Evolutionary conservation across 2,113 vertebrate species (phyloP), one percentile per base, ranked within the genome.

Genomic region (Cryptotis parvus): DNA sequence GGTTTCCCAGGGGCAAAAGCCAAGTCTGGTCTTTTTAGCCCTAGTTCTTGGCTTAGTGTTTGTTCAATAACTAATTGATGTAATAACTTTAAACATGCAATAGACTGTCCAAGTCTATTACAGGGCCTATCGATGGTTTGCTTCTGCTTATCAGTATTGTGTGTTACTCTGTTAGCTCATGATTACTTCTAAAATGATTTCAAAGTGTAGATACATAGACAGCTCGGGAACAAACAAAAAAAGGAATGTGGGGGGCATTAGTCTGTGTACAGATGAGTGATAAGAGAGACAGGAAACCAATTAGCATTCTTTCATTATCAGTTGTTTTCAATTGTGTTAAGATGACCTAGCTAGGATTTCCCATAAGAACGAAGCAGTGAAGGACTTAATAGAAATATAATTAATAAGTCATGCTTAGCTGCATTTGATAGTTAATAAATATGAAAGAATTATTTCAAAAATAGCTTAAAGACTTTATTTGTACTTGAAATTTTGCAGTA

Each of bases 241-340:
- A 82, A 94, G 94, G 88, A 95, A 91, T 80, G 70, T 83, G 94
- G 90, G 90, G 94, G 86, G 80, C 55, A 29, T 70, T 77, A 29
- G 90, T 89, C 78, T 78, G 70, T 83, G 78, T 72, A 91, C 0
- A 31, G 74, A 75, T 81, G 72, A 63, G 89, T 84, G 95, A 96
- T 92, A 93, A 95, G 86, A 68, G 31, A 66, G 66, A 75, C 35
- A 91, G 95, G 94, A 95, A 95, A 77, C 87, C 76, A 95, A 93
- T 96, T 95, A 95, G 89, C 87, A 91, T 95, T 96, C 90, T 90
- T 84, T 81, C 87, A 92, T 84, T 94, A 92, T 93, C 91, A 89
- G 76, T 78, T 89, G 91, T 91, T 95, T 95, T 91, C 91, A 92
- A 87, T 93, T 87, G 84, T 96, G 81, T 74, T 95, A 45, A 73